Percentiles rank a stretch among this genome's conserved stretches.
phyloP scores from a whole-genome alignment of 2,888 invertebrate genomes.

The Auanema freiburgensis region DNA sequence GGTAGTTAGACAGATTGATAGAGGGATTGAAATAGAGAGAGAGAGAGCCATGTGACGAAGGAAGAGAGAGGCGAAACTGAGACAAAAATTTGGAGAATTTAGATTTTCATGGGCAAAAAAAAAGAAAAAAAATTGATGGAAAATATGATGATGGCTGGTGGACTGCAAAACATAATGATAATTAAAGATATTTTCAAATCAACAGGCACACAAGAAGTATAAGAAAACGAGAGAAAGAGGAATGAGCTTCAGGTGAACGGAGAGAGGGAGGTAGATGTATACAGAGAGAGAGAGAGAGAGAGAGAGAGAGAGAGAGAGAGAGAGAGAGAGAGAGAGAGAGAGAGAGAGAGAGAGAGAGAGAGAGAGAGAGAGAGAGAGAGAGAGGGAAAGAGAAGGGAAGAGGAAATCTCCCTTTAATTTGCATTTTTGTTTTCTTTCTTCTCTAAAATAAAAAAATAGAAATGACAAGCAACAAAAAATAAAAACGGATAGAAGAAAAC shows the following conservation, averaged over 20 bases:
- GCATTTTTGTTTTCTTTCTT: slow-evolving; percentile 7
- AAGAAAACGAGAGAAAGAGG: slow-evolving; percentile 9
- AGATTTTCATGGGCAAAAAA: slow-evolving; percentile 4
- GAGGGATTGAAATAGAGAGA: no score
- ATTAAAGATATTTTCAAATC: no score
- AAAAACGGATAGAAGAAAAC: slow-evolving; percentile 7
- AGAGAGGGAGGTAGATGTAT: slow-evolving; percentile 3
- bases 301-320: slow-evolving; percentile 7
- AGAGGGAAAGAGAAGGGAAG: slow-evolving; percentile 16
- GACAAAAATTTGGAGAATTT: no score
- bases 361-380: slow-evolving; percentile 10
- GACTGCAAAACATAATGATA: no score
- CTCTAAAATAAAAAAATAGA: slow-evolving; percentile 5
- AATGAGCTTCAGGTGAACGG: no score
- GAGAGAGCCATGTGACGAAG: no score
- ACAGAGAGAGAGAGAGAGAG: slow-evolving; percentile 12
- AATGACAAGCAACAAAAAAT: slow-evolving; percentile 1
- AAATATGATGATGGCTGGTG: slow-evolving; percentile 14
- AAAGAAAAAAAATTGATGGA: slow-evolving; percentile 8
- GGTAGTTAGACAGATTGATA: no score
- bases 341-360: slow-evolving; percentile 9
- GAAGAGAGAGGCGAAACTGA: no score
- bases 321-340: slow-evolving; percentile 13
- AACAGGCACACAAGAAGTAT: slow-evolving; percentile 2
- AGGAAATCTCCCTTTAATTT: slow-evolving; percentile 8